Evolutionary conservation across 2,113 vertebrate genomes (phyloP).

Genomic region (Phaetusa simplex): DNA sequence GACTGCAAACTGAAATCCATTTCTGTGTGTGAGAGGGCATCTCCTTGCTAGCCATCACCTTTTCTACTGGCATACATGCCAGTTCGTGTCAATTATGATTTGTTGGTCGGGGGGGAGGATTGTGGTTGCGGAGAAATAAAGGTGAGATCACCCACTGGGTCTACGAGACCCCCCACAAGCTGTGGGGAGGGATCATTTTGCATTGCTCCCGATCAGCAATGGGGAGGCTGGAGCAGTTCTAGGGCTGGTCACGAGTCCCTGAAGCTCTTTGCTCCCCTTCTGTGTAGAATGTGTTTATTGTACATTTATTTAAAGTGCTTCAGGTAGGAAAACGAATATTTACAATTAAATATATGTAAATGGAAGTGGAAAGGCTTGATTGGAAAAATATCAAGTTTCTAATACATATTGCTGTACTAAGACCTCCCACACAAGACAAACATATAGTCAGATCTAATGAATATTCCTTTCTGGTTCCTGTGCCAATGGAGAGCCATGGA

Average conservation of each 20-base stretch:
- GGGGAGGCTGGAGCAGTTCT: background rate
- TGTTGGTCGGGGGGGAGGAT: background rate
- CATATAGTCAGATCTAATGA: conserved; percentile 37
- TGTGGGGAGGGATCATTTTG: background rate
- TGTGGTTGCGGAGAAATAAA: background rate
- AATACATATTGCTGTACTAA: conserved; percentile 64
- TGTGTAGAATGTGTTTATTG: background rate
- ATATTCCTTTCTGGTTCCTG: conserved; percentile 43
- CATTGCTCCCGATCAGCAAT: fast-evolving
- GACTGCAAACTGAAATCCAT: background rate
- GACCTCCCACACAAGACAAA: conserved; percentile 68
- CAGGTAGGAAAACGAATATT: conserved; percentile 58
- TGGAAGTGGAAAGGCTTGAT: conserved; percentile 62
- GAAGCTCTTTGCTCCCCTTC: background rate
- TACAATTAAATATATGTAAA: conserved; percentile 70
- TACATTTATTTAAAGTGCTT: conserved; percentile 31
- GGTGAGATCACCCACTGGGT: background rate
- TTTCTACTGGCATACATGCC: background rate
- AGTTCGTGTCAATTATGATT: background rate
- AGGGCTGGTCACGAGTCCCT: background rate
- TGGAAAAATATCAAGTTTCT: conserved; percentile 72
- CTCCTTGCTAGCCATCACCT: background rate
- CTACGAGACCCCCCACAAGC: background rate
- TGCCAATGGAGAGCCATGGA: conserved; percentile 21
- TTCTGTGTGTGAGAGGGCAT: background rate